A percentile compares a stretch with the other conserved stretches of the same genome.
Conservation (phyloP, 2,113 vertebrate species). For the Corythoichthys haematopterus region DNA sequence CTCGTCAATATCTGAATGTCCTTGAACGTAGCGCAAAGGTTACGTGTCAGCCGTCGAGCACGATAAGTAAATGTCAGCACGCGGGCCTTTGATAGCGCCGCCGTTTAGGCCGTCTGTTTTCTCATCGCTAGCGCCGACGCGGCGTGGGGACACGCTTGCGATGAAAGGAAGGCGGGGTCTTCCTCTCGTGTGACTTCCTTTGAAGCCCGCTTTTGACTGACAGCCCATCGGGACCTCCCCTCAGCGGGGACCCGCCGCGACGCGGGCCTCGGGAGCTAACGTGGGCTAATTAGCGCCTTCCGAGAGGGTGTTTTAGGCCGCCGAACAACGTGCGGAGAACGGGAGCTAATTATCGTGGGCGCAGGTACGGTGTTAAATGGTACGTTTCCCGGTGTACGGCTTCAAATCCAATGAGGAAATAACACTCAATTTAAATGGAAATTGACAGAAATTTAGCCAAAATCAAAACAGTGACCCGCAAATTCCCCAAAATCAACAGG, state of each 20-base stretch:
- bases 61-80: constrained; percentile 76
- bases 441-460: too few species aligned
- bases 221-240: constrained; percentile 31
- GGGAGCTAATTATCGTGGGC: constrained; percentile 39
- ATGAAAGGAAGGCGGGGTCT: background rate
- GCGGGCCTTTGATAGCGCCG: background rate
- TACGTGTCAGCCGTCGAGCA: constrained; percentile 62
- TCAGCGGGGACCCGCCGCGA: constrained; percentile 33
- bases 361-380: too few species aligned
- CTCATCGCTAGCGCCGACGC: background rate
- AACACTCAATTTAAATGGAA: too few species aligned
- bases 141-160: background rate
- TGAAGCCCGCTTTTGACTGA: constrained; percentile 47
- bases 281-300: constrained; percentile 55
- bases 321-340: constrained; percentile 53
- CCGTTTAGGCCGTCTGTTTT: too few species aligned
- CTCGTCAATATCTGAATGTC: constrained; percentile 70
- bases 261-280: constrained; percentile 44
- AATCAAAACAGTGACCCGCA: too few species aligned
- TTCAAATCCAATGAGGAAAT: too few species aligned
- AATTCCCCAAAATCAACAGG: too few species aligned
- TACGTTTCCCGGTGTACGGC: too few species aligned
- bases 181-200: constrained; percentile 2
- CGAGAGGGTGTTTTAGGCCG: constrained; percentile 49
- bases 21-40: constrained; percentile 75